These are phyloP conservation scores for Dicaeum eximium DNA, from an alignment of 2,113 vertebrate genomes.

Conservation along the genomic window DNA sequence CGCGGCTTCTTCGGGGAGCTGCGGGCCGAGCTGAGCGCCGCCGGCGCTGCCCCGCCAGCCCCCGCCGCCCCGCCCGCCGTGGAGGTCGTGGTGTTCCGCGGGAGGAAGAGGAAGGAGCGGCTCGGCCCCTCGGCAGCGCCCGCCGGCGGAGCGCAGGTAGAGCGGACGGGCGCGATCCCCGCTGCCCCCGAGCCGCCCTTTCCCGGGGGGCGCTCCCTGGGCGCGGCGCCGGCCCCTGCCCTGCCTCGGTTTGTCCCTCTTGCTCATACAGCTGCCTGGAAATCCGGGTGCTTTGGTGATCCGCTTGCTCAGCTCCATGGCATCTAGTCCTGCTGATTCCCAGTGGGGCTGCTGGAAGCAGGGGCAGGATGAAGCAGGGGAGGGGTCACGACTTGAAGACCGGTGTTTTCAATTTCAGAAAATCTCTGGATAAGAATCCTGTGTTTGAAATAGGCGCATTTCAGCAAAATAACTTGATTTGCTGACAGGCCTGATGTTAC, in stretches of 20 bases:
- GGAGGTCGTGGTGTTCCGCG: conserved; percentile 38
- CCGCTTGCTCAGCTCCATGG: too few species aligned
- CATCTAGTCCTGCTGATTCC: not conserved
- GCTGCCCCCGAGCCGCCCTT: too few species aligned
- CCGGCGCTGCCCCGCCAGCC: not conserved
- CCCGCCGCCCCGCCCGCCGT: not conserved
- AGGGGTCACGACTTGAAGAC: not conserved
- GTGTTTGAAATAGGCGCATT: not conserved
- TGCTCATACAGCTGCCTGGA: not conserved
- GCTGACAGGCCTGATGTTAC: fast-evolving
- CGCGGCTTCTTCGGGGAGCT: conserved; percentile 4
- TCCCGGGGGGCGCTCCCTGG: not conserved
- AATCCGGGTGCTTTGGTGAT: fast-evolving
- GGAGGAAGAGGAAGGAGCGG: not conserved
- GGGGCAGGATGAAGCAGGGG: too few species aligned
- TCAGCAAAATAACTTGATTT: not conserved
- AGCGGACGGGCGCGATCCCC: too few species aligned
- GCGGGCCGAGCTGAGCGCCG: not conserved
- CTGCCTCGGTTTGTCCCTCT: fast-evolving
- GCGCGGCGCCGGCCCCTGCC: not conserved
- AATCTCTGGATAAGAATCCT: not conserved
- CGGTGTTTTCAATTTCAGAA: not conserved
- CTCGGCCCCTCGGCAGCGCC: not conserved
- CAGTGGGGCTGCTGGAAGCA: not conserved
- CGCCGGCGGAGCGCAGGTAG: not conserved